Evolutionary conservation across 2,797 vertebrate species (phyloP), one percentile per base, ranked within the genome.

Genomic region (Danio albolineatus): DNA sequence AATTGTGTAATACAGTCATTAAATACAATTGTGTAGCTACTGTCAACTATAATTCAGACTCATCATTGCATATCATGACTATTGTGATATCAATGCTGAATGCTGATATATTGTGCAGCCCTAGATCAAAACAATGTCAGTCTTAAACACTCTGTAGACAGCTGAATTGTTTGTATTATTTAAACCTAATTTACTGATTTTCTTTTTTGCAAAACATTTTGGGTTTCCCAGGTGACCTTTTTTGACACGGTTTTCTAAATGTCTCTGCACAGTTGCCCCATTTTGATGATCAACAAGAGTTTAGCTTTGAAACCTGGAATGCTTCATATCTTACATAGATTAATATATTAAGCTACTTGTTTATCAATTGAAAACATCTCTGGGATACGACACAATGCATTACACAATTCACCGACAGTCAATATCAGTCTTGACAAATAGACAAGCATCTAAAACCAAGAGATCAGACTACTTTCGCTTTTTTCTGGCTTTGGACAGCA

Each of bases 401-500:
- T 5, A 36, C 7, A 10, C 69, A 54, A 65, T 43, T 21, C 12
- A 12, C 49, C 17, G 39, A 41, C 65, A 60, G 38, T 43, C 48
- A 43, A 41, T 39, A 39, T 53, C 48, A 21, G 10, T 43, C 19
- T 21, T 16, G 5, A 53, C 10, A 51, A 39, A 76, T 53, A 19
- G 62, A 83, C 74, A 46, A 81, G 46, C 60, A 66, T 51, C 71
- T 57, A 73, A 85, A 64, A 48, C n/a, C 19, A 5, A 54, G 57
- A 73, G 57, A 49, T 70, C 21, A 1, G 19, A 71, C 38, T 69
- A 44, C 72, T 75, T 75, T 61, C 54, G 14, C 36, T 59, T 66
- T 76, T 51, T n/a, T 38, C 54, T 53, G 13, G 60, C 44, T 74
- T 46, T 56, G 56, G 56, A 78, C 54, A 39, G 51, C 46, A 81